Conservation (phyloP, 1,140 invertebrate species). For the Sinella curviseta region DNA sequence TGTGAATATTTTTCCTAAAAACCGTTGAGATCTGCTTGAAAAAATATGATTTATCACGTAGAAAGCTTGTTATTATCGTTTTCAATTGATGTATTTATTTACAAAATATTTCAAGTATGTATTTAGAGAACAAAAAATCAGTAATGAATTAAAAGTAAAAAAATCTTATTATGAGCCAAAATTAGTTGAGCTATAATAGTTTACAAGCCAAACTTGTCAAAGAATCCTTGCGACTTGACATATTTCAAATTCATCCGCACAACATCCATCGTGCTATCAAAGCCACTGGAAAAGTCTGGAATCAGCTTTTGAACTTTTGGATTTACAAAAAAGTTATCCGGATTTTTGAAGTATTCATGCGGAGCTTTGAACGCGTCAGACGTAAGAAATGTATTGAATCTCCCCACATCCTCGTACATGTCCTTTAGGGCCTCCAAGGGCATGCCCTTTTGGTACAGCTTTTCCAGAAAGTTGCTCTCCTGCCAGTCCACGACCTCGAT, state of each 20-base stretch:
- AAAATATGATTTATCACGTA: no score
- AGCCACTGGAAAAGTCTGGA: neutral
- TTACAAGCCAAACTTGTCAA: neutral
- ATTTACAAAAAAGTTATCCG: neutral
- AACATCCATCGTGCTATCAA: neutral
- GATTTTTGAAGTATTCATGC: neutral
- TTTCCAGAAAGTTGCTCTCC: neutral
- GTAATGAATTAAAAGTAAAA: no score
- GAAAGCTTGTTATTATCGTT: no score
- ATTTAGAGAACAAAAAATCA: no score
- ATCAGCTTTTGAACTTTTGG: neutral
- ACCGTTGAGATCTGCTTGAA: no score
- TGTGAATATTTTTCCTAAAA: no score
- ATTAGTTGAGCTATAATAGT: neutral
- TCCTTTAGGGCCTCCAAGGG: neutral
- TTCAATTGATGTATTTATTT: no score
- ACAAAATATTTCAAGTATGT: no score
- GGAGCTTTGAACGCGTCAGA: neutral
- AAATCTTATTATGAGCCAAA: no score
- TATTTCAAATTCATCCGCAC: neutral
- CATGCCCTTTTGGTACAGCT: neutral
- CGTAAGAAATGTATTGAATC: neutral
- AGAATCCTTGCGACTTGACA: conserved; percentile 4
- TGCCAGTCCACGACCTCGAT: neutral
- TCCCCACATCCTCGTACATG: neutral